Base-by-base conservation (phyloP, 2,113 vertebrate genomes). In the Zeus faber region DNA sequence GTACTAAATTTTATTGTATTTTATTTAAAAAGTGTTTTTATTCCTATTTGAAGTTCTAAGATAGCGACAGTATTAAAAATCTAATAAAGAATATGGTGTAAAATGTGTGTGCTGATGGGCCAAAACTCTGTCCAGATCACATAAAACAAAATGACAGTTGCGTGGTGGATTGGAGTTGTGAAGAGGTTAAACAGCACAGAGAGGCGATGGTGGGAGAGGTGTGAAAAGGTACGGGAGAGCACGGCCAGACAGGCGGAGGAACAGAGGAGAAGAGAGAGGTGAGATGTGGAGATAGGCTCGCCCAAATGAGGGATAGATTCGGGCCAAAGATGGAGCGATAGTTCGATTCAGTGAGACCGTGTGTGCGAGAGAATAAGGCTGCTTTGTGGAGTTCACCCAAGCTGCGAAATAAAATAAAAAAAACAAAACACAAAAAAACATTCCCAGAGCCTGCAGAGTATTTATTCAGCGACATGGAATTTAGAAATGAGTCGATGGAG, bases 281-380 rank as follows among this genome's bases (percentile, higher is more conserved):
- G 11, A 21, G 75, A 74, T 77, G 54, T 62, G 23, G 54, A 54
- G 80, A 81, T 77, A 56, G 59, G 58, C 23, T 41, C 31, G 7
- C 1, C 60, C 54, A 62, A 68, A 39, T 70, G 24, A 57, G 55
- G 1, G 49, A 40, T 62, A 52, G 1, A 57, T 26, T n/a, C 0
- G 24, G 64, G 67, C 68, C 71, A 68, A 51, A 77, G 80, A 85
- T 85, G 57, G 25, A 60, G 65, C 33, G 74, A 82, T 86, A 74
- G n/a, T 22, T 23, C 37, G 18, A 31, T 53, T 29, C 59, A 70
- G 45, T 55, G 49, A 73, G 58, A 46, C 53, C 37, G 45, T 59
- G 29, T 51, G 65, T n/a, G 45, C 3, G 11, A 25, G 31, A 73
- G 58, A 72, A 60, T 73, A 66, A 65, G 1, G 51, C 58, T 70